Conservation (phyloP, 2,797 vertebrate genomes). For the Hippocampus kuda region DNA sequence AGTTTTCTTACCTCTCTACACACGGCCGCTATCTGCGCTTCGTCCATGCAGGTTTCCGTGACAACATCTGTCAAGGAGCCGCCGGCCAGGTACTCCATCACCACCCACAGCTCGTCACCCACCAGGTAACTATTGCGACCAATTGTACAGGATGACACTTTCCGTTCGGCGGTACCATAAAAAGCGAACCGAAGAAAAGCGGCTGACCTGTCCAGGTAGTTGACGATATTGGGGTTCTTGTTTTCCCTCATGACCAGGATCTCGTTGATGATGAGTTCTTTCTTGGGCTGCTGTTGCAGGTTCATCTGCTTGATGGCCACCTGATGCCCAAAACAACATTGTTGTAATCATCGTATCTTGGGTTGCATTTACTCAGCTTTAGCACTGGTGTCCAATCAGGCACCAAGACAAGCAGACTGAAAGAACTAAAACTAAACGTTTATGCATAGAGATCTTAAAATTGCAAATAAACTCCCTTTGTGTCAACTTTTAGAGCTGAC, state of each 20-base stretch:
- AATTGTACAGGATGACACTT: neutral
- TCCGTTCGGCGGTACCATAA: constrained; percentile 2
- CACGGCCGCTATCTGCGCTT: constrained; percentile 92
- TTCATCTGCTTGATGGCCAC: constrained; percentile 98
- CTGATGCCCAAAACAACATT: constrained; percentile 45
- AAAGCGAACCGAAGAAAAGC: neutral
- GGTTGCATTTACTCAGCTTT: too few species aligned
- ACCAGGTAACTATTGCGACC: constrained; percentile 80
- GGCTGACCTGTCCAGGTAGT: constrained; percentile 90
- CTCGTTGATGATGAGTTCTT: constrained; percentile 95
- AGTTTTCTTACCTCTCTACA: constrained; percentile 78
- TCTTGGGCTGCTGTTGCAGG: constrained; percentile 94
- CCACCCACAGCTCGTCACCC: constrained; percentile 94
- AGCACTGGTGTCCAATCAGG: too few species aligned
- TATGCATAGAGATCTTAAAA: too few species aligned
- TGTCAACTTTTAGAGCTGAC: too few species aligned
- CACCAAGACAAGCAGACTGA: too few species aligned
- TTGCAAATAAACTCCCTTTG: too few species aligned
- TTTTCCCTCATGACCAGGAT: constrained; percentile 99
- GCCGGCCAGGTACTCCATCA: constrained; percentile 97
- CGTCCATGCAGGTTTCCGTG: constrained; percentile 95
- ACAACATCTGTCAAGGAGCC: constrained; percentile 91
- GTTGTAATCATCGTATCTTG: neutral
- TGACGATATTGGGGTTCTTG: constrained; percentile 96
- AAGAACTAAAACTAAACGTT: too few species aligned